Evolutionary conservation across 2,888 invertebrate genomes (phyloP), one percentile per base, ranked within the genome.

Genomic region (Rugalucina vietnamica): DNA sequence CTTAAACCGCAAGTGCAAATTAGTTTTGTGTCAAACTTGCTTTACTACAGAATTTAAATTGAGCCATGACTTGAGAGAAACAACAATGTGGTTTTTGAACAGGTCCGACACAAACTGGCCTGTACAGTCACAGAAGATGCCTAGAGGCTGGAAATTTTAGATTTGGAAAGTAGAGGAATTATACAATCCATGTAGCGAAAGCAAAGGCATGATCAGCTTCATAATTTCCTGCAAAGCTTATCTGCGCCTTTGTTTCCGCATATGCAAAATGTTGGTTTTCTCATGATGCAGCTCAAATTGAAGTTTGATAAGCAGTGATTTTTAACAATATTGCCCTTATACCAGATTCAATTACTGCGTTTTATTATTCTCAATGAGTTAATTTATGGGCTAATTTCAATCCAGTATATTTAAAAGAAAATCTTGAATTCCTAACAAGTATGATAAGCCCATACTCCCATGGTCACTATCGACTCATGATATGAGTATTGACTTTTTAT

Each of bases 281-380:
- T n/a, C n/a, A n/a, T n/a, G n/a, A n/a, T n/a, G n/a, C n/a, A n/a
- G n/a, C n/a, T n/a, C n/a, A n/a, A n/a, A n/a, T 65, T 65, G 65
- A 65, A 65, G 54, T 65, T n/a, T 65, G 65, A 65, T 65, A 65
- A 34, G 12, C 1, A 29, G 24, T 12, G 34, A 65, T 65, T 65
- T 24, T 65, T 65, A 65, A 65, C 65, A 65, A 65, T 65, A 65
- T 65, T 34, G 65, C 32, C 65, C 65, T 65, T 65, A 65, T 65
- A 18, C 34, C 34, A 65, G 24, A 5, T 65, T 65, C 65, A 65
- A 65, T 65, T 65, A 65, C 65, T 65, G 34, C 5, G 21, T 32
- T 65, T 65, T 65, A 65, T 65, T 65, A 29, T 34, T n/a, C 65
- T 65, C 18, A 65, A 65, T 34, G 34, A 65, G 65, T 65, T 65